Evolutionary conservation across 2,797 vertebrate species (phyloP), one percentile per base, ranked within the genome.

Genomic region (Neosalanx taihuensis): DNA sequence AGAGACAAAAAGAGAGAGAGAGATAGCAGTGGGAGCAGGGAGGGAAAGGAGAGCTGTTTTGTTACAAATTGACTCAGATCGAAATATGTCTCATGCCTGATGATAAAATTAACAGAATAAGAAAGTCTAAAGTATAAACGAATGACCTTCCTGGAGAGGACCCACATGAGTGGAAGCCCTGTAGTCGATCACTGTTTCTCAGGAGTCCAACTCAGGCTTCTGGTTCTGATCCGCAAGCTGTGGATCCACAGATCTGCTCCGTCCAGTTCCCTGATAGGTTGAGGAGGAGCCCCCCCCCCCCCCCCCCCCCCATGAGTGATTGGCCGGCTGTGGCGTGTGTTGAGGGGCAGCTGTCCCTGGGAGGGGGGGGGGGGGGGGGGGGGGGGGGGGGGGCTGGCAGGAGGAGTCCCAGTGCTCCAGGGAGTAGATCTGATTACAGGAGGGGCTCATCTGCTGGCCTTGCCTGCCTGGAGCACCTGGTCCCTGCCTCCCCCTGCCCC

Each of bases 381-480:
- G n/a, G n/a, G n/a, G n/a, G n/a, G n/a, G n/a, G n/a, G n/a, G n/a
- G n/a, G n/a, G n/a, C n/a, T 79, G 70, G 65, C 49, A 0, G 3
- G 57, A 3, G 53, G 31, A 72, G 78, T 83, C 82, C 74, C 77
- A 37, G 53, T 73, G 76, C 75, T 79, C 72, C 35, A 73, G 77
- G 82, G 81, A 81, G 75, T 71, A 82, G 82, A 88, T 90, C 83
- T 87, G 88, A 88, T 90, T 88, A 87, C 83, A 85, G 81, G 70
- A 74, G 83, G 73, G 33, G 33, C 33, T 33, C 83, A n/a, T 82
- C 81, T 85, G 79, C 77, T 81, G 82, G 87, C 83, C 33, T 74
- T 63, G 65, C 70, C 77, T 85, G 83, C 80, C n/a, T n/a, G n/a
- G n/a, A 84, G 77, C 87, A 87, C 86, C 84, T 86, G 86, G 84